These are phyloP conservation scores for Portevinia maculata DNA, from an alignment of 2,888 invertebrate genomes.

Conservation along the genomic window DNA sequence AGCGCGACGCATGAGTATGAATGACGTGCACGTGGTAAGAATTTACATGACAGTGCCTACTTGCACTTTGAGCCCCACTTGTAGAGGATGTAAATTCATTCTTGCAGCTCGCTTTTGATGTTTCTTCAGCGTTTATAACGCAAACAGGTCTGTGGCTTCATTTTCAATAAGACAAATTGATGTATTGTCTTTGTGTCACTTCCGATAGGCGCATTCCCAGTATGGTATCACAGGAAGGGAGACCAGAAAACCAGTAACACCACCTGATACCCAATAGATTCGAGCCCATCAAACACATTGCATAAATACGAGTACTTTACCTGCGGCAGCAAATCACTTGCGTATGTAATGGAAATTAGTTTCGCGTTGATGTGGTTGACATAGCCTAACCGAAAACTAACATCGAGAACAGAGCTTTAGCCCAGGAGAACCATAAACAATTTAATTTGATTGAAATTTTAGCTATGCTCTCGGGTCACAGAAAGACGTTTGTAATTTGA, in stretches of 20 bases:
- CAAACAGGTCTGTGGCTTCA: conserved; percentile 60
- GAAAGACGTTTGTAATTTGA: conserved; percentile 17
- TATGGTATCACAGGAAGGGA: conserved; percentile 54
- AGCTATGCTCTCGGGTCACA: conserved; percentile 28
- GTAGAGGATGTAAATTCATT: conserved; percentile 47
- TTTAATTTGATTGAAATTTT: conserved; percentile 53
- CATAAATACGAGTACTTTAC: background rate
- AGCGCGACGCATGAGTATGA: conserved; percentile 41
- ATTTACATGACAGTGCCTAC: conserved; percentile 38
- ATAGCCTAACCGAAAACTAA: conserved; percentile 4
- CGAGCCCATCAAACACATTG: conserved; percentile 23
- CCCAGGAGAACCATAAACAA: conserved; percentile 34
- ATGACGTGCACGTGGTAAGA: conserved; percentile 49
- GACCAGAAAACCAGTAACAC: conserved; percentile 9
- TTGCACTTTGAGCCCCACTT: conserved; percentile 8
- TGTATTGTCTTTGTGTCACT: conserved; percentile 14
- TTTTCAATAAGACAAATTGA: conserved; percentile 9
- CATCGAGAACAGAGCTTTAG: conserved; percentile 17
- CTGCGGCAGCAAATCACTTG: conserved; percentile 14
- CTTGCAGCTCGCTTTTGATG: conserved; percentile 36
- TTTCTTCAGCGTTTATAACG: conserved; percentile 7
- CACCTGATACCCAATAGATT: conserved; percentile 34
- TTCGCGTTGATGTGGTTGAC: conserved; percentile 20
- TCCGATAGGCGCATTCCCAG: conserved; percentile 28
- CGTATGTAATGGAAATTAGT: conserved; percentile 29